Conservation (phyloP, 2,888 invertebrate species). For the Sesia apiformis region DNA sequence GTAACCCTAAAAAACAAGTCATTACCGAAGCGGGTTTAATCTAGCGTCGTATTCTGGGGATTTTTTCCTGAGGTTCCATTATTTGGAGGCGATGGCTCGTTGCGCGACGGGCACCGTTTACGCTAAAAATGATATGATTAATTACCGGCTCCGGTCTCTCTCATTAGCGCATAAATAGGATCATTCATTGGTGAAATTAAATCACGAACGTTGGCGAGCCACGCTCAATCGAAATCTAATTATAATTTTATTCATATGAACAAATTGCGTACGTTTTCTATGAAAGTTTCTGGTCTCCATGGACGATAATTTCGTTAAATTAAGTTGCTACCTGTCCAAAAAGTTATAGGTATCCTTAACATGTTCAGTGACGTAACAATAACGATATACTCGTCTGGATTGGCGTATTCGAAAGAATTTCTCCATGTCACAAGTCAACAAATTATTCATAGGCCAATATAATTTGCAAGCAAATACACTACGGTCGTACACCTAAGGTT, state of each 20-base stretch:
- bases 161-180: constrained; percentile 69
- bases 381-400: constrained; percentile 1
- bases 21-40: constrained; percentile 67
- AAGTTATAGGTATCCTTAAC: not conserved
- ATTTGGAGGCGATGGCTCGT: constrained; percentile 58
- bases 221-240: constrained; percentile 57
- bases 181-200: constrained; percentile 69
- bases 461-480: constrained; percentile 51
- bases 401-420: constrained; percentile 6
- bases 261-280: not conserved
- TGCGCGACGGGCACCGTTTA: constrained; percentile 53
- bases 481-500: constrained; percentile 35
- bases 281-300: not conserved
- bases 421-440: constrained; percentile 9
- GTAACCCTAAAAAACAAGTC: constrained; percentile 74
- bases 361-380: not conserved
- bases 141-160: constrained; percentile 61
- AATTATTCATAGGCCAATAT: constrained; percentile 54
- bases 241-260: constrained; percentile 55
- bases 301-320: not conserved
- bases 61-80: constrained; percentile 65
- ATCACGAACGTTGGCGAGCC: constrained; percentile 46
- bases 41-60: constrained; percentile 54
- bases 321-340: not conserved
- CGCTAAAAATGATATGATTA: constrained; percentile 71